Conservation (phyloP, 2,797 vertebrate genomes). For the Rhinophrynus dorsalis region DNA sequence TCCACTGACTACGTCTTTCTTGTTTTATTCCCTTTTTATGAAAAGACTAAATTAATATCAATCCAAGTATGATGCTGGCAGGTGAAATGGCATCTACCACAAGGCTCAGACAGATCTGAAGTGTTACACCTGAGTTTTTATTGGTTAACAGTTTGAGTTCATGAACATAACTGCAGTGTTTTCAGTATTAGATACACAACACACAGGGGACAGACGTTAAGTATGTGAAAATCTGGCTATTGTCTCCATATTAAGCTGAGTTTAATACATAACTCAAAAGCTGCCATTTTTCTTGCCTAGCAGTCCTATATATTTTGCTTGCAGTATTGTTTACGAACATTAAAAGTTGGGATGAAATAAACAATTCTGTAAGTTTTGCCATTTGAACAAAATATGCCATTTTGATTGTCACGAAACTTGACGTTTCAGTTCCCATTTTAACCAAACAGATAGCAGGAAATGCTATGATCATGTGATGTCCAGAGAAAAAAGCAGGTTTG, state of each 20-base stretch:
- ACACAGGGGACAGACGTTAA: constrained; percentile 4
- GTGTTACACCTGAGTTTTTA: not conserved
- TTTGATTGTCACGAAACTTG: no score
- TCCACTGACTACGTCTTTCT: not conserved
- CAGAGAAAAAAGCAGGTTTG: no score
- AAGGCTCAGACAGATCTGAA: not conserved
- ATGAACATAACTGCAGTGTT: not conserved
- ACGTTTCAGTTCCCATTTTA: no score
- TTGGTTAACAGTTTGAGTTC: not conserved
- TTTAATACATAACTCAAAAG: not conserved
- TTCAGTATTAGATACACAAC: not conserved
- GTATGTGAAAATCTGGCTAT: not conserved
- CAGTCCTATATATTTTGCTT: not conserved
- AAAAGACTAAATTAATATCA: not conserved
- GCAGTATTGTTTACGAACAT: not conserved
- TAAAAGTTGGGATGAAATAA: no score
- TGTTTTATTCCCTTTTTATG: not conserved
- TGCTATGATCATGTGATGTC: no score
- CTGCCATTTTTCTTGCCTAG: not conserved
- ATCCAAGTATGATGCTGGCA: not conserved
- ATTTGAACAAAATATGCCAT: no score
- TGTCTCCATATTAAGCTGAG: not conserved
- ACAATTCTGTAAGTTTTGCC: no score
- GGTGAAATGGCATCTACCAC: not conserved
- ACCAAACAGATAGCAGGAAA: no score